Base-by-base conservation (phyloP, 2,797 vertebrate genomes). In the Acestrorhynchus altus region DNA sequence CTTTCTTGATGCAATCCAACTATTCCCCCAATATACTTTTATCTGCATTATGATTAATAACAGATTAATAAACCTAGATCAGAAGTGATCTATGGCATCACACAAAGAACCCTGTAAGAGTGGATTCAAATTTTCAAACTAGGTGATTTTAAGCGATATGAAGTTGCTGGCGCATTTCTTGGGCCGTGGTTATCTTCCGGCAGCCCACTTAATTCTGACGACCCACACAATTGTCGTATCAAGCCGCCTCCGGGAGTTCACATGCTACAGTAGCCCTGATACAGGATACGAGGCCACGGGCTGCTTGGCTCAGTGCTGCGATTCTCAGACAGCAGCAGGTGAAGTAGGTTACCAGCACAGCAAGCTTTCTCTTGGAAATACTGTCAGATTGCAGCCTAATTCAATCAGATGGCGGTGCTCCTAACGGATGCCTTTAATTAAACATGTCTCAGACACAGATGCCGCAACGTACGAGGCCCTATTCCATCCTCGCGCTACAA, bases 331-430 rank as follows among this genome's bases (percentile, higher is more conserved):
- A 85, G 87, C 83, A 67, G 78, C 83, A 83, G 84, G 85, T 83
- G 86, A 83, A 77, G 79, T 74, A 79, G 85, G 85, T 87, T 86
- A 87, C 5, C 71, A 78, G 87, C 83, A 84, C 85, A 83, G 84
- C 80, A 66, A 68, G 79, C 74, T 72, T 72, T 31, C 82, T 81
- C 82, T 67, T 74, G 47, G 20, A 76, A 74, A 78, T 70, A 72
- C 81, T 83, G 84, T 86, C 86, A 89, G 78, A 72, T 81, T 72
- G 61, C 72, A 63, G 60, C 65, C 74, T 85, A 79, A 85, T 75
- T 86, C 18, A 86, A 81, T 86, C 83, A 82, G 76, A 82, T 63
- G 80, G 83, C 56, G 51, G n/a, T 67, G 49, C 64, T 71, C 35
- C 76, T 75, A 69, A 83, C 42, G 47, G 76, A 66, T 54, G 47